A percentile compares a stretch with the other conserved stretches of the same genome.
phyloP scores from a whole-genome alignment of 2,888 invertebrate species.

The Cylloceria caligata region DNA sequence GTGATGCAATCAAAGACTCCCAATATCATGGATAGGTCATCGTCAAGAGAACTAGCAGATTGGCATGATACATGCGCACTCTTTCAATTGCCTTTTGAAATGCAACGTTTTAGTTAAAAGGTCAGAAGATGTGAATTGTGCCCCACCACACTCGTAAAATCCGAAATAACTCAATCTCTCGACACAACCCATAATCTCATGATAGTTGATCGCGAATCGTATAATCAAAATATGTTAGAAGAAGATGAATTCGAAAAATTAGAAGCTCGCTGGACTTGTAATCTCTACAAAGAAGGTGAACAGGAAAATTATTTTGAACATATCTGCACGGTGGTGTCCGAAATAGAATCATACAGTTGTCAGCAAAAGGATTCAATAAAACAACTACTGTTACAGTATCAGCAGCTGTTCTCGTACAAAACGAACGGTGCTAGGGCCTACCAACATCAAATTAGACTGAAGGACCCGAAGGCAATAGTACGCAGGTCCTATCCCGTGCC shows the following conservation, averaged over 20 bases:
- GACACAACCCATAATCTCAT: too few species aligned
- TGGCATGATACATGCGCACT: too few species aligned
- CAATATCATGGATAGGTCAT: too few species aligned
- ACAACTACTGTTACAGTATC: conserved; percentile 4
- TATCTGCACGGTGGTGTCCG: not conserved
- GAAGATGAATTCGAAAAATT: not conserved
- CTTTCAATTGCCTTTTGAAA: too few species aligned
- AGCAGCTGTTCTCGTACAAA: conserved; percentile 41
- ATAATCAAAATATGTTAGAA: not conserved
- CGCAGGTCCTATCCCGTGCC: conserved; percentile 75
- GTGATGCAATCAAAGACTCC: too few species aligned
- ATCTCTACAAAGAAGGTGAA: conserved; percentile 10
- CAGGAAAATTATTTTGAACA: conserved; percentile 1
- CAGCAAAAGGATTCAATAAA: not conserved
- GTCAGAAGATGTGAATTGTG: too few species aligned
- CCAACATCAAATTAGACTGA: conserved; percentile 67
- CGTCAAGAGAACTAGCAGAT: too few species aligned
- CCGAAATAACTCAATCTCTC: too few species aligned
- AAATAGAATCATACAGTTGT: not conserved
- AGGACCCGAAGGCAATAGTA: conserved; percentile 65
- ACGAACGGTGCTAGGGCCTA: conserved; percentile 17
- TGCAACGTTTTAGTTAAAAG: too few species aligned
- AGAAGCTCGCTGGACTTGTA: not conserved
- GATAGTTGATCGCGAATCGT: not conserved
- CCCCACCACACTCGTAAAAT: too few species aligned